A percentile compares a stretch with the other conserved stretches of the same genome.
phyloP scores from a whole-genome alignment of 2,888 invertebrate species.

The Cosmia pyralina region DNA sequence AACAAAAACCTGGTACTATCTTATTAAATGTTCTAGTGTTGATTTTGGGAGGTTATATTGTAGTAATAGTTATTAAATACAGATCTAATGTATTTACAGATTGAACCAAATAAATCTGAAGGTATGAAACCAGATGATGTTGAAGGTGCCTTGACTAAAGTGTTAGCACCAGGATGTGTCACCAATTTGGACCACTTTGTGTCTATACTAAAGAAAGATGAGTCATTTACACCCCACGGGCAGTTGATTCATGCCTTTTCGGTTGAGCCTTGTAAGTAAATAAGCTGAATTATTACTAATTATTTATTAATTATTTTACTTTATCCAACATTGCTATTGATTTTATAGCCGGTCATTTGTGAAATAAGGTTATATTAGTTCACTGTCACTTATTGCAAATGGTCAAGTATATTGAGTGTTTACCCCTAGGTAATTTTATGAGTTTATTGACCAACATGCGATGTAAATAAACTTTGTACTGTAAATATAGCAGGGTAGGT shows the following conservation, averaged over 20 bases:
- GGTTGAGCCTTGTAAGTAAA: constrained; percentile 81
- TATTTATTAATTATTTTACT: not conserved
- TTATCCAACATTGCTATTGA: not conserved
- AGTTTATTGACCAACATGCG: constrained; percentile 25
- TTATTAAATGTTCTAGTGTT: not conserved
- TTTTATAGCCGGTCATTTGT: not conserved
- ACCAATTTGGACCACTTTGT: constrained; percentile 94
- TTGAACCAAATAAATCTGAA: constrained; percentile 89
- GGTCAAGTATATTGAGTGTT: constrained; percentile 1
- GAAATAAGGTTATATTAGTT: constrained; percentile 2
- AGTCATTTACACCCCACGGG: constrained; percentile 94
- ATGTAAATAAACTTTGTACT: not conserved
- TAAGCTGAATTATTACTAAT: not conserved
- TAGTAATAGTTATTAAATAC: not conserved
- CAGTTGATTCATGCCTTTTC: constrained; percentile 92
- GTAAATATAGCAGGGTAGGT: constrained; percentile 3
- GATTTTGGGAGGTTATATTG: constrained; percentile 35
- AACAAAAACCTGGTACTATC: not conserved
- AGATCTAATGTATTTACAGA: constrained; percentile 71
- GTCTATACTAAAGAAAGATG: constrained; percentile 92
- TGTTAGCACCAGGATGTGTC: constrained; percentile 92
- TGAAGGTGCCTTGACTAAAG: constrained; percentile 91
- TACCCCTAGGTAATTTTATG: constrained; percentile 15
- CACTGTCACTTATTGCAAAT: constrained; percentile 9
- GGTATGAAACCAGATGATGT: constrained; percentile 94